Evolutionary conservation across 1,140 invertebrate species (phyloP).

Genomic region (Rhagoletis pomonella): DNA sequence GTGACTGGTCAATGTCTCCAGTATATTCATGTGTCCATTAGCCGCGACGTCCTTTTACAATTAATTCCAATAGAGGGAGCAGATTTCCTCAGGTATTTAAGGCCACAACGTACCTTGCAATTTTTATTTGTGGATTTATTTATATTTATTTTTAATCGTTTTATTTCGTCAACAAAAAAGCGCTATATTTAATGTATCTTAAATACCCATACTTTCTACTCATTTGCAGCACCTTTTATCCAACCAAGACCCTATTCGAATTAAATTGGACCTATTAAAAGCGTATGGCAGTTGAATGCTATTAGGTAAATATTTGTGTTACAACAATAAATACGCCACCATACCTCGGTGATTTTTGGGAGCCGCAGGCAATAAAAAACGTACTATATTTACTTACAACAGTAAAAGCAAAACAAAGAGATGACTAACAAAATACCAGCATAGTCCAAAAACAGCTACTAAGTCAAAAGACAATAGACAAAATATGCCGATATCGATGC

Average conservation of each 20-base stretch:
- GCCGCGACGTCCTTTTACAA: no score
- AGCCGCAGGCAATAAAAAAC: neutral
- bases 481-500: constrained; percentile 1
- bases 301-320: neutral
- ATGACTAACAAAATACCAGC: neutral
- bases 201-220: neutral
- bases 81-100: no score
- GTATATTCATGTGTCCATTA: no score
- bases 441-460: neutral
- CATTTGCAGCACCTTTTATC: neutral
- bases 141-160: no score
- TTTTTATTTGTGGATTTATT: no score
- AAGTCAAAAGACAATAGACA: neutral
- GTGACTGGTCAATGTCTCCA: no score
- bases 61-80: no score
- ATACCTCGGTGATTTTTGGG: neutral
- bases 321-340: neutral
- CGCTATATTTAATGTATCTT: no score
- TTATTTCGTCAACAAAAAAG: no score
- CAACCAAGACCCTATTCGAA: neutral
- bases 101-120: no score
- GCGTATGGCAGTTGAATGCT: neutral
- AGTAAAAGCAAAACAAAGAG: neutral
- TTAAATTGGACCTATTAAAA: neutral
- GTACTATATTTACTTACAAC: neutral